phyloP scores from a whole-genome alignment of 2,888 invertebrate species.

The Eristalis intricaria region DNA sequence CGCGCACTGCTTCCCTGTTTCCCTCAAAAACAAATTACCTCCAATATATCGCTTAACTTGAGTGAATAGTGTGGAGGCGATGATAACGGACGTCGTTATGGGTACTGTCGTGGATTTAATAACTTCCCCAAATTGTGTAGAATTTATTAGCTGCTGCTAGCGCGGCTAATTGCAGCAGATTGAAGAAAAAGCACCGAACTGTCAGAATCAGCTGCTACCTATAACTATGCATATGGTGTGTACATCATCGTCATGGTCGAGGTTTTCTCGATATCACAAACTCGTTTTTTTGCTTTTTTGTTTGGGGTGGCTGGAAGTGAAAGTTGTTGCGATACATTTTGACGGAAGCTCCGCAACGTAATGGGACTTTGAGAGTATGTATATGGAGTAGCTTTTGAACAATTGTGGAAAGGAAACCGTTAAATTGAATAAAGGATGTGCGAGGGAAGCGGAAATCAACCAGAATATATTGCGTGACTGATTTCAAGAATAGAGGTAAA shows the following conservation, averaged over 20 bases:
- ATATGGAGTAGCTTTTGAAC: background rate
- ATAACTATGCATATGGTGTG: background rate
- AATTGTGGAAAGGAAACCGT: background rate
- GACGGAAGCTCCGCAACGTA: background rate
- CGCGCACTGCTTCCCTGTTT: background rate
- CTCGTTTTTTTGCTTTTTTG: background rate
- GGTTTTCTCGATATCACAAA: slow-evolving; percentile 30
- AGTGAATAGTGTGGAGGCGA: background rate
- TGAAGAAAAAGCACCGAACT: slow-evolving; percentile 48
- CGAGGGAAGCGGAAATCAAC: too few relatives aligned
- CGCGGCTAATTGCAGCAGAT: slow-evolving; percentile 9
- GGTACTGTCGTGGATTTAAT: background rate
- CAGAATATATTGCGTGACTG: too few relatives aligned
- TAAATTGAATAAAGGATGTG: background rate
- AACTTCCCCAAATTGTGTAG: background rate
- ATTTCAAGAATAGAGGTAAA: background rate
- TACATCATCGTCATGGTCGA: slow-evolving; percentile 21
- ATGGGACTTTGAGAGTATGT: background rate
- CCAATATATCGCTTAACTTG: background rate
- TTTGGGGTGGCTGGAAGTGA: background rate
- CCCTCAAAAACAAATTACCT: background rate
- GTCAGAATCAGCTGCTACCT: slow-evolving; percentile 63
- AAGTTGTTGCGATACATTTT: background rate
- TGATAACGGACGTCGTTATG: background rate
- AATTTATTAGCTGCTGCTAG: background rate